Percentiles rank a stretch among this genome's conserved stretches.
Conservation (phyloP, 1,140 invertebrate species). For the Anagrus nilaparvatae region DNA sequence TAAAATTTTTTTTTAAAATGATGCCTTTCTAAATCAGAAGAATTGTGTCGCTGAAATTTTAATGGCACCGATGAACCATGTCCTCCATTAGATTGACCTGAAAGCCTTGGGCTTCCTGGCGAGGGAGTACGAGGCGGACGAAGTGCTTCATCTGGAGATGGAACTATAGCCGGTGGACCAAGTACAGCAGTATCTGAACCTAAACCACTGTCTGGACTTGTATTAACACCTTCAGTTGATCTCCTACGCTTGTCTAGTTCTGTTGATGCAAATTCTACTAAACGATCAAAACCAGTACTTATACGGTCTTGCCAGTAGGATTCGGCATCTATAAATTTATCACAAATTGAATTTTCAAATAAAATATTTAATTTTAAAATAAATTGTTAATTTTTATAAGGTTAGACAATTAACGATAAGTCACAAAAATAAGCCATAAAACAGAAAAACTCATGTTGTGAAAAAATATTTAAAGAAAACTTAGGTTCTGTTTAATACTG, state of each 20-base stretch:
- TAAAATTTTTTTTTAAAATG: constrained; percentile 76
- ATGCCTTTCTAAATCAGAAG: constrained; percentile 47
- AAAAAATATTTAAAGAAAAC: background rate
- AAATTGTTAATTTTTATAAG: no score
- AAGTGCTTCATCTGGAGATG: constrained; percentile 43
- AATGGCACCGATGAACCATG: constrained; percentile 40
- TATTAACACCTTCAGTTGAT: constrained; percentile 66
- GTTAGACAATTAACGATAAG: no score
- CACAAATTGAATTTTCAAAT: no score
- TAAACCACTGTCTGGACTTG: constrained; percentile 66
- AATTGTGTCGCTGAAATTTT: constrained; percentile 22
- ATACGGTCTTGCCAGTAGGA: constrained; percentile 78
- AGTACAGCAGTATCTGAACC: constrained; percentile 53
- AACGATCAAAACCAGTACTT: constrained; percentile 74
- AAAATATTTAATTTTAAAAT: no score
- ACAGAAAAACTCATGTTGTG: background rate
- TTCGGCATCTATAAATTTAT: constrained; percentile 46
- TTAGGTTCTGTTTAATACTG: background rate
- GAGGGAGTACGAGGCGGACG: constrained; percentile 59
- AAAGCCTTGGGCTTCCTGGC: constrained; percentile 48
- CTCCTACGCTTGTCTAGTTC: constrained; percentile 70
- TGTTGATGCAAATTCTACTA: constrained; percentile 76
- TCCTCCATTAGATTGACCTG: constrained; percentile 26
- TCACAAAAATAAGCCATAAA: no score
- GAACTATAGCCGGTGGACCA: constrained; percentile 44